These are phyloP conservation scores for Leptatherina wallacei DNA, from an alignment of 2,797 vertebrate species.

Conservation along the genomic window DNA sequence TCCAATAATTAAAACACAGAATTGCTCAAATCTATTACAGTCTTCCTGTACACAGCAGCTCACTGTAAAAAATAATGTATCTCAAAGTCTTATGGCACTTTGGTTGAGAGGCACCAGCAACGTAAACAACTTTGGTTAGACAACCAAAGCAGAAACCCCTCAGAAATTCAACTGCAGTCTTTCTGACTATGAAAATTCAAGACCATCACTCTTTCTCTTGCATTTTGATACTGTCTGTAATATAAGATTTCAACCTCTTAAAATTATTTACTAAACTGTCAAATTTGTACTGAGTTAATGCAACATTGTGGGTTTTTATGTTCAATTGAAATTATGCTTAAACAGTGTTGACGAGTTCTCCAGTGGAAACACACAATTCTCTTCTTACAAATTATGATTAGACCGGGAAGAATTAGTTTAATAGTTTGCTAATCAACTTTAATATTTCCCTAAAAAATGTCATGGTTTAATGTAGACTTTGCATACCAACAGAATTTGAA, in stretches of 20 bases:
- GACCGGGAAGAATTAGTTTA: neutral
- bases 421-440: neutral
- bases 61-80: constrained; percentile 41
- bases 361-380: neutral
- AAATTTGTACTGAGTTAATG: constrained; percentile 7
- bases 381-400: neutral
- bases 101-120: constrained; percentile 68
- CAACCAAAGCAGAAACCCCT: constrained; percentile 34
- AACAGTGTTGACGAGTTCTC: neutral
- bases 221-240: constrained; percentile 13
- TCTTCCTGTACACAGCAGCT: constrained; percentile 18
- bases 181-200: constrained; percentile 17
- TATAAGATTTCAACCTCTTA: constrained; percentile 2
- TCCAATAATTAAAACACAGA: constrained; percentile 24
- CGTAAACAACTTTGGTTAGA: constrained; percentile 68
- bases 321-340: constrained; percentile 16
- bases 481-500: constrained; percentile 40
- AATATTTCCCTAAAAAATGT: constrained; percentile 26
- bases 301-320: neutral
- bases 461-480: constrained; percentile 32
- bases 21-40: constrained; percentile 17
- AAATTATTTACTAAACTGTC: neutral
- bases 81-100: constrained; percentile 59
- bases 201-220: constrained; percentile 7
- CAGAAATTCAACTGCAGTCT: constrained; percentile 27